Percentiles rank a stretch among this genome's conserved stretches.
Evolutionary conservation across 37 sponge, comb jelly and placozoan species (phyloP).

Genomic region (Ianthella basta): DNA sequence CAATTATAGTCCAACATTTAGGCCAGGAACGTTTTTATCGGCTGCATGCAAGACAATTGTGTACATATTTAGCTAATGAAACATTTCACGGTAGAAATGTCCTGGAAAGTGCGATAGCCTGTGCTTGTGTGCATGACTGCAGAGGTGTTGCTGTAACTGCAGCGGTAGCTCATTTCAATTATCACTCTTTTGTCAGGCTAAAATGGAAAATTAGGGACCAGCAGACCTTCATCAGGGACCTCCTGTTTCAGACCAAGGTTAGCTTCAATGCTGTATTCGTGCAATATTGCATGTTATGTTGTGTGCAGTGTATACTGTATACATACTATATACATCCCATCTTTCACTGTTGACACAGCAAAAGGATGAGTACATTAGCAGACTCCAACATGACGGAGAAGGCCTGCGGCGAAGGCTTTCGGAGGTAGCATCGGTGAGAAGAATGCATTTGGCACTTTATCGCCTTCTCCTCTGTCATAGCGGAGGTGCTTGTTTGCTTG

Average conservation of each 20-base stretch:
- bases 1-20: no score
- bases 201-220: conserved; percentile 2
- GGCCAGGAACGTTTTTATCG: no score
- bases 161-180: neutral
- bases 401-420: neutral
- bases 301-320: neutral
- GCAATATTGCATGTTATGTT: no score
- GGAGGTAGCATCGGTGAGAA: conserved; percentile 11
- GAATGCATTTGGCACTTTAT: no score
- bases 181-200: neutral
- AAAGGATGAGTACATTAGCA: conserved; percentile 20
- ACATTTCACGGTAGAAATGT: no score
- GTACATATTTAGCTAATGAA: no score
- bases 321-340: neutral
- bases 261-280: no score
- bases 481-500: neutral
- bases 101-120: no score
- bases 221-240: neutral
- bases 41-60: no score
- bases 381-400: conserved; percentile 9
- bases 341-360: neutral
- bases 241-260: conserved; percentile 15
- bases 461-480: no score
- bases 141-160: no score
- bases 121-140: no score